Evolutionary conservation across 2,888 invertebrate genomes (phyloP), one percentile per base, ranked within the genome.

Genomic region (Zeuzera pyrina): DNA sequence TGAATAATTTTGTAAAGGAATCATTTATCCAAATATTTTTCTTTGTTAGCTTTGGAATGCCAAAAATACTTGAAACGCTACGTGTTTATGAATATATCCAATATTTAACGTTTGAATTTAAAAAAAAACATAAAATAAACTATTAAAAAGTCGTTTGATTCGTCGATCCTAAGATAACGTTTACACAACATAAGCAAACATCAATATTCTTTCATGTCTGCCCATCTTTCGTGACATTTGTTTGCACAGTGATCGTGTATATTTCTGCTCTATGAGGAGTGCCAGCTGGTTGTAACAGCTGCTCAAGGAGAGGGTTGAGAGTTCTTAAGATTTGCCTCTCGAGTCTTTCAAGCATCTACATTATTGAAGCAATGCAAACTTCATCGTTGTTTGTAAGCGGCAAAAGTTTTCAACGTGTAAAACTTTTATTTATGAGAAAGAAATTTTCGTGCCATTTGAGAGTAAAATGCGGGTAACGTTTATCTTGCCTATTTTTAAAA

Each of bases 281-380:
- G 53, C 52, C 72, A 70, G 69, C 73, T 70, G 72, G 53, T 52
- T 53, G 26, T 15, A 57, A 58, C 71, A 69, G 71, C 69, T 71
- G 70, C 11, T 12, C 13, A 25, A 12, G 25, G 25, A 13, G 52
- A 40, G 41, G 42, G 49, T 47, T 47, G 56, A 59, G 64, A 37
- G 52, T 65, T 53, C 66, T 69, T 49, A 50, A 67, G 53, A 40
- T 55, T 39, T n/a, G 41, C 41, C 45, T 43, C 56, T 61, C 46
- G 42, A 54, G 57, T 51, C 43, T 42, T 39, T 57, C 48, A 47
- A 52, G 50, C 42, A 45, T 43, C 38, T 34, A 38, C 49, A 47
- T 47, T 45, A 48, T 51, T 50, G 51, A 52, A 52, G 56, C 50
- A 46, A 43, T 45, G 51, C 55, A 49, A 52, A 54, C 53, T 56